Evolutionary conservation across 1,140 invertebrate species (phyloP).

Genomic region (Capitella teleta): DNA sequence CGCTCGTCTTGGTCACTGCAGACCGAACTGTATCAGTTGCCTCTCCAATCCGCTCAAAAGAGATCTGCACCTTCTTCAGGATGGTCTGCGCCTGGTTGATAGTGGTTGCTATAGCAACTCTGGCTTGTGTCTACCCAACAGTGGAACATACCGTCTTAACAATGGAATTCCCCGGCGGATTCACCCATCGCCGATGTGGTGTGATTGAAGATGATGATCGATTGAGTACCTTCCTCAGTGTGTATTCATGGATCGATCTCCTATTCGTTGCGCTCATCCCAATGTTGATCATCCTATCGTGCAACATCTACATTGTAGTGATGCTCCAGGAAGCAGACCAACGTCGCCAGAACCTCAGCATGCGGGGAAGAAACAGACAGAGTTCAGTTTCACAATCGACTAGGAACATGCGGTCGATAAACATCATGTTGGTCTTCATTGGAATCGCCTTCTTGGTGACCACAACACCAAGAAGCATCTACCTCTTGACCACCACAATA

Average conservation of each 20-base stretch:
- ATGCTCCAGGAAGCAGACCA: too few species aligned
- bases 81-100: neutral
- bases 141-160: neutral
- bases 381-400: too few species aligned
- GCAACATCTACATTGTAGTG: too few species aligned
- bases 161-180: neutral
- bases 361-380: too few species aligned
- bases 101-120: neutral
- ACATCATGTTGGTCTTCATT: too few species aligned
- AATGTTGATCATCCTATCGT: neutral
- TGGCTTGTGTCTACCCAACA: neutral
- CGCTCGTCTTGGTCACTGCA: conserved; percentile 20
- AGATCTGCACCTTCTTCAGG: conserved; percentile 9
- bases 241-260: neutral
- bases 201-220: neutral
- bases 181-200: neutral
- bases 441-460: too few species aligned
- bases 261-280: neutral
- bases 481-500: too few species aligned
- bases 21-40: conserved; percentile 21
- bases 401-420: too few species aligned
- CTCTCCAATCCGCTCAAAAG: conserved; percentile 17
- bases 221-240: neutral
- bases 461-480: too few species aligned
- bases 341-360: too few species aligned